Percentiles rank a stretch among this genome's conserved stretches.
phyloP scores from a whole-genome alignment of 1,140 invertebrate genomes.

The Ptiloglossa arizonensis region DNA sequence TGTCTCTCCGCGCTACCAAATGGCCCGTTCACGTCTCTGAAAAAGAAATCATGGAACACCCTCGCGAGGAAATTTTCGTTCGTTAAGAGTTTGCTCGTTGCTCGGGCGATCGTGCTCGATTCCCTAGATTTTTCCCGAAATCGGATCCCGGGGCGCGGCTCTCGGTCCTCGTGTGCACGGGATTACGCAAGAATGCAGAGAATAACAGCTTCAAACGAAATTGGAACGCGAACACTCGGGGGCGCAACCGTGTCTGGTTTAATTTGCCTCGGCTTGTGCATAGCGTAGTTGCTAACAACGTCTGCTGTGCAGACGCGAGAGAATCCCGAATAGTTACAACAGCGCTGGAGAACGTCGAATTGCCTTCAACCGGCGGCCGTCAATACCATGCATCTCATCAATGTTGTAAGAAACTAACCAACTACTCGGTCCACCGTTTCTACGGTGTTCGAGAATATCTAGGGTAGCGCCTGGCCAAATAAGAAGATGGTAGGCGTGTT shows the following conservation, averaged over 20 bases:
- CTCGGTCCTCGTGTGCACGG: conserved; percentile 2
- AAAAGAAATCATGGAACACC: no score
- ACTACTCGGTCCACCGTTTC: background rate
- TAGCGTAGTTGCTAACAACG: conserved; percentile 2
- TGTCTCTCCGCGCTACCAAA: no score
- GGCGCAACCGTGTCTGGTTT: conserved; percentile 15
- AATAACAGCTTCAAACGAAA: conserved; percentile 31
- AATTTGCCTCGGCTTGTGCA: conserved; percentile 20
- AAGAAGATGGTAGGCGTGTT: no score
- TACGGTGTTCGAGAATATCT: background rate
- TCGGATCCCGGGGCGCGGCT: background rate
- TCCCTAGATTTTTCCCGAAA: background rate
- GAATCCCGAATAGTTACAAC: conserved; percentile 8
- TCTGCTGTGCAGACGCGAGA: background rate
- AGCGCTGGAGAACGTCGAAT: conserved; percentile 1
- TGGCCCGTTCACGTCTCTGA: no score
- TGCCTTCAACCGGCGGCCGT: background rate
- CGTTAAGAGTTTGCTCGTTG: no score
- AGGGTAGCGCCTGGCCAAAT: background rate
- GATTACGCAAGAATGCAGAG: conserved; percentile 20
- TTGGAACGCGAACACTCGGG: conserved; percentile 21
- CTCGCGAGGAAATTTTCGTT: no score
- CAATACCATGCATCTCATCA: background rate
- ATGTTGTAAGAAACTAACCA: background rate
- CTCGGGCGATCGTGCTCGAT: background rate